These are phyloP conservation scores for Melopsittacus undulatus DNA, from an alignment of 2,797 vertebrate species.

Conservation along the genomic window DNA sequence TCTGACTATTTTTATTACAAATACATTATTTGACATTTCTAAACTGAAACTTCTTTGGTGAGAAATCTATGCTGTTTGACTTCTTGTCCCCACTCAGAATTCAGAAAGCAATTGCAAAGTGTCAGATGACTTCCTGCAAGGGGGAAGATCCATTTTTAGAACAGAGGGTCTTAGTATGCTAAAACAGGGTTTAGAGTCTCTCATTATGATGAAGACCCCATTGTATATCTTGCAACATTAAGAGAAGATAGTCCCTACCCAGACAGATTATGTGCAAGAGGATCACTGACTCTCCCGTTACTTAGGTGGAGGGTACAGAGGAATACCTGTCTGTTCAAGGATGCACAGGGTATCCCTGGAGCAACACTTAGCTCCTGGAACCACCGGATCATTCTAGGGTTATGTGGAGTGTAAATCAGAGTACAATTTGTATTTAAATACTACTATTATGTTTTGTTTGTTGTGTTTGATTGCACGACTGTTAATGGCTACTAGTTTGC, in stretches of 20 bases:
- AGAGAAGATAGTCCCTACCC: not conserved
- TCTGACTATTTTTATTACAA: not conserved
- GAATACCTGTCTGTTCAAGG: not conserved
- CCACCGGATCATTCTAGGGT: not conserved
- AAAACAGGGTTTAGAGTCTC: not conserved
- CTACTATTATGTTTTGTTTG: not conserved
- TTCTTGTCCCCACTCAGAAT: not conserved
- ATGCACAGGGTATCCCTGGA: not conserved
- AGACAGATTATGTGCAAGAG: not conserved
- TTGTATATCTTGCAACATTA: not conserved
- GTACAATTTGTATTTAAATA: not conserved
- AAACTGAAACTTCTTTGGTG: not conserved
- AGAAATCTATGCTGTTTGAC: not conserved
- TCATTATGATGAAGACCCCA: not conserved
- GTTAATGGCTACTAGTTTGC: not conserved
- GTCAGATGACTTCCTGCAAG: not conserved
- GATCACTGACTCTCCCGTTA: fast-evolving
- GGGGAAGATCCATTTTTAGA: not conserved
- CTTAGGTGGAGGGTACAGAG: fast-evolving
- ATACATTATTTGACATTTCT: not conserved
- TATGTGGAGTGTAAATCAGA: not conserved
- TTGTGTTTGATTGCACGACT: not conserved
- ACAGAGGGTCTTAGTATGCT: not conserved
- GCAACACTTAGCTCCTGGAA: not conserved
- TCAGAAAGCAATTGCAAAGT: slow-evolving; percentile 3